phyloP scores from a whole-genome alignment of 2,113 vertebrate genomes.

The Varanus komodoensis region DNA sequence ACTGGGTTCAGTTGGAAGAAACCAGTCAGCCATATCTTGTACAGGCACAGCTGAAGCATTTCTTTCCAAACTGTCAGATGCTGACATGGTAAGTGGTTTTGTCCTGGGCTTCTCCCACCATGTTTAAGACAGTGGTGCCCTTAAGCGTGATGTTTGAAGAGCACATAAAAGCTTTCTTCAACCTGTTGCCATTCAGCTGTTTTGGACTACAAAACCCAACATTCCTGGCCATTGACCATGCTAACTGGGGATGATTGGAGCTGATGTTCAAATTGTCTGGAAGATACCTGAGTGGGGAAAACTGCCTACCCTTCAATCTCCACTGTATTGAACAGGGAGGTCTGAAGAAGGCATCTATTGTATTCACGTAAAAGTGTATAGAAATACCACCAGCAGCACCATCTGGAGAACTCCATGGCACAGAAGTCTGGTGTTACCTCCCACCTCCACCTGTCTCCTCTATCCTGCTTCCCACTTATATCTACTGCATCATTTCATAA shows the following conservation, averaged over 20 bases:
- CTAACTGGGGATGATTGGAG: neutral
- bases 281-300: neutral
- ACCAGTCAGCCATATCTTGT: neutral
- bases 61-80: neutral
- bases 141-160: no score
- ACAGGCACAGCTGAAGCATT: neutral
- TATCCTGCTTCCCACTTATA: neutral
- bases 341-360: no score
- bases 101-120: neutral
- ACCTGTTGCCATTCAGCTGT: neutral
- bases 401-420: neutral
- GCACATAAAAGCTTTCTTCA: neutral
- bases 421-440: neutral
- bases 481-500: neutral
- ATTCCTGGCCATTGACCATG: neutral
- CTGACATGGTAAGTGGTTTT: neutral
- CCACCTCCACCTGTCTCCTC: neutral
- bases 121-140: conserved; percentile 24
- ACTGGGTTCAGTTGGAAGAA: conserved; percentile 1
- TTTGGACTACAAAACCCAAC: neutral
- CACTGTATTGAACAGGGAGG: no score
- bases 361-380: no score
- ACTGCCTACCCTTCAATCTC: no score
- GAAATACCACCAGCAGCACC: no score
- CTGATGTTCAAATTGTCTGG: neutral